phyloP scores from a whole-genome alignment of 2,888 invertebrate genomes.

The Drosophila limbata region DNA sequence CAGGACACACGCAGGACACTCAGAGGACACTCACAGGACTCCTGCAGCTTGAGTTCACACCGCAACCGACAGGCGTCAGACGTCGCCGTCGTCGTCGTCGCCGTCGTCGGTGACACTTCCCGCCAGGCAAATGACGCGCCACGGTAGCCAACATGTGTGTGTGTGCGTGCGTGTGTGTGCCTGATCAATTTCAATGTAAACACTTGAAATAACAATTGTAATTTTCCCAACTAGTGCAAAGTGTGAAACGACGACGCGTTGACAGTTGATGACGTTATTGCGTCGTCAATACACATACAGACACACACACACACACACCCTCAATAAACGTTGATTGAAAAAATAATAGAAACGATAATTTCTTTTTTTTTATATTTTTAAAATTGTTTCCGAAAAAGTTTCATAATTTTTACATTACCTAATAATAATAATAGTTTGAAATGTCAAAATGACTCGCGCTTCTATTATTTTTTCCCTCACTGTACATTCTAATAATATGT shows the following conservation, averaged over 20 bases:
- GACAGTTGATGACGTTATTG: slow-evolving; percentile 76
- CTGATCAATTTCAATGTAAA: slow-evolving; percentile 65
- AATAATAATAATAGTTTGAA: too few species aligned
- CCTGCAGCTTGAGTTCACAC: slow-evolving; percentile 52
- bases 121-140: slow-evolving; percentile 37
- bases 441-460: too few species aligned
- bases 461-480: too few species aligned
- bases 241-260: slow-evolving; percentile 64
- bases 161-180: slow-evolving; percentile 25
- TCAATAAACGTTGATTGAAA: background rate
- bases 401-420: too few species aligned
- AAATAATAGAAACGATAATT: too few species aligned
- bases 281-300: slow-evolving; percentile 54
- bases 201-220: slow-evolving; percentile 74
- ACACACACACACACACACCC: slow-evolving; percentile 38
- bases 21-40: slow-evolving; percentile 23
- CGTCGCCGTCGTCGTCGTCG: background rate
- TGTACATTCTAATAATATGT: too few species aligned
- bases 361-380: too few species aligned
- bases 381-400: too few species aligned
- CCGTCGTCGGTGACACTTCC: slow-evolving; percentile 22
- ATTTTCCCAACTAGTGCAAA: slow-evolving; percentile 69
- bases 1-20: slow-evolving; percentile 22
- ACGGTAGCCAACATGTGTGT: slow-evolving; percentile 18
- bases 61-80: slow-evolving; percentile 32